Evolutionary conservation across 2,113 vertebrate species (phyloP).

Genomic region (Poeciliopsis retropinna): DNA sequence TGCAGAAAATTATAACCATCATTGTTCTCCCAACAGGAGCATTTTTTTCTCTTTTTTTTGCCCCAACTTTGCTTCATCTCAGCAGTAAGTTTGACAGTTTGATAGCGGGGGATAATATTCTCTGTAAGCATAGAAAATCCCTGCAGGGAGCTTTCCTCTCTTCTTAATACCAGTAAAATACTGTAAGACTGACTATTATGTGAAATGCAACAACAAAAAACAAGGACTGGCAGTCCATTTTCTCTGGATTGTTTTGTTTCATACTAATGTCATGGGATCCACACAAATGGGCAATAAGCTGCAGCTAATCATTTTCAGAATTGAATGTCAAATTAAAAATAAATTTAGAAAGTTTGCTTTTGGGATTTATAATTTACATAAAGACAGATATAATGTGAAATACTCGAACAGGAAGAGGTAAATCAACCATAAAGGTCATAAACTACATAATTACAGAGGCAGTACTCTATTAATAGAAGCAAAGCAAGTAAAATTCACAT

Average conservation of each 20-base stretch:
- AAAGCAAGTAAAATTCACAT: no score
- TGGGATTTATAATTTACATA: not conserved
- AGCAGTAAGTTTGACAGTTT: constrained; percentile 12
- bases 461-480: not conserved
- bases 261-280: not conserved
- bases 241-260: not conserved
- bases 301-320: not conserved
- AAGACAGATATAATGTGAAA: not conserved
- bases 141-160: constrained; percentile 2
- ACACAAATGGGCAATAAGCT: no score
- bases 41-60: not conserved
- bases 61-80: constrained; percentile 30
- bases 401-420: not conserved
- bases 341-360: not conserved
- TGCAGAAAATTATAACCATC: not conserved
- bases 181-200: constrained; percentile 3
- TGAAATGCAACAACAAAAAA: not conserved
- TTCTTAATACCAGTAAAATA: constrained; percentile 13
- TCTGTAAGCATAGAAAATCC: not conserved
- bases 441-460: not conserved
- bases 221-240: not conserved
- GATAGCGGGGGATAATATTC: constrained; percentile 1
- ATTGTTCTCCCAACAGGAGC: constrained; percentile 6
- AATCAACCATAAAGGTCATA: not conserved
- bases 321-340: not conserved